Percentiles rank a stretch among this genome's conserved stretches.
Evolutionary conservation across 2,888 invertebrate species (phyloP).

Genomic region (Eupithecia subumbrata): DNA sequence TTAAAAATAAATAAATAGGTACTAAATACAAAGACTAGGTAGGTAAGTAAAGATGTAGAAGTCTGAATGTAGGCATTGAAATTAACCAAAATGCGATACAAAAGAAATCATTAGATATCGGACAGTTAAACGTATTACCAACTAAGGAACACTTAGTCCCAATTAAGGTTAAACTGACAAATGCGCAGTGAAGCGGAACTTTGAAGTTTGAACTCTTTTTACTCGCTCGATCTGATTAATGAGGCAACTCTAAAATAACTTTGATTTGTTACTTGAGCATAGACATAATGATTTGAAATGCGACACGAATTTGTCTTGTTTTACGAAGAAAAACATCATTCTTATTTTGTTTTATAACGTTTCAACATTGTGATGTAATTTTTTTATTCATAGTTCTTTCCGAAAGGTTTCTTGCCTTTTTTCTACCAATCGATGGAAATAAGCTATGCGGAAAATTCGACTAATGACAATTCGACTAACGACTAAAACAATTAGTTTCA

Average conservation of each 20-base stretch:
- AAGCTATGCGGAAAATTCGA: no score
- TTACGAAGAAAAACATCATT: no score
- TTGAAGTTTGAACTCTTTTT: slow-evolving; percentile 67
- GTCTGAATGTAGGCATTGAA: not conserved
- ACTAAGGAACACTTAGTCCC: slow-evolving; percentile 43
- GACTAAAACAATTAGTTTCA: no score
- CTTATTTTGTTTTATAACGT: not conserved
- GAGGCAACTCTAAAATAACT: slow-evolving; percentile 70
- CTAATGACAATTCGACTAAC: no score
- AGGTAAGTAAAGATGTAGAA: not conserved
- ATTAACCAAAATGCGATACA: not conserved
- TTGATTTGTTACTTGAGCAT: slow-evolving; percentile 68
- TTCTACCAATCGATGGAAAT: no score
- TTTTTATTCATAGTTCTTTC: not conserved
- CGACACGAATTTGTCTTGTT: slow-evolving; percentile 41
- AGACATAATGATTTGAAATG: slow-evolving; percentile 40
- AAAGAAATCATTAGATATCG: not conserved
- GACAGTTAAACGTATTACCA: not conserved
- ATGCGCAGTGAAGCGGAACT: slow-evolving; percentile 60
- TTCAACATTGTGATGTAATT: not conserved
- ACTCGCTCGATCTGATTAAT: slow-evolving; percentile 74
- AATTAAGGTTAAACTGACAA: slow-evolving; percentile 65
- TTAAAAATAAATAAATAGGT: no score
- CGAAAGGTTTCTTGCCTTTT: not conserved
- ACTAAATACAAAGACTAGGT: no score